Conservation (phyloP, 1,140 invertebrate species). For the Papilio dardanus region DNA sequence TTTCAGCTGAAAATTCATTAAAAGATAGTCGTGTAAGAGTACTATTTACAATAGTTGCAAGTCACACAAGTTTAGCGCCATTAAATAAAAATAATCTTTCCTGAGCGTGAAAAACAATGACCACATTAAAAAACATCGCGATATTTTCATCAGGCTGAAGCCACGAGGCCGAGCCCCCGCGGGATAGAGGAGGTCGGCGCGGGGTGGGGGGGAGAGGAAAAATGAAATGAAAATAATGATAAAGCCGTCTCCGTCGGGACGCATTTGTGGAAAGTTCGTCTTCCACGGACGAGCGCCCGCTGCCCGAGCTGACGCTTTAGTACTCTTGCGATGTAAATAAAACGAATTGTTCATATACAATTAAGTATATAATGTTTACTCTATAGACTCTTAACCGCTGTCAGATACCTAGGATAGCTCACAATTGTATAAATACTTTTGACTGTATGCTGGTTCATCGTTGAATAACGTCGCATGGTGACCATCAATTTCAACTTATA, state of each 20-base stretch:
- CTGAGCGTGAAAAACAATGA: slow-evolving; percentile 39
- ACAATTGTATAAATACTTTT: too few species aligned
- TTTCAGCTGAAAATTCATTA: not conserved
- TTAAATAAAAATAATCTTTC: not conserved
- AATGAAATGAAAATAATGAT: slow-evolving; percentile 70
- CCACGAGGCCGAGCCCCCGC: slow-evolving; percentile 57
- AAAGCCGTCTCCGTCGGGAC: slow-evolving; percentile 56
- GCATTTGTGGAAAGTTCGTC: slow-evolving; percentile 38
- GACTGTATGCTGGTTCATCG: too few species aligned
- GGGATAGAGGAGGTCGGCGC: slow-evolving; percentile 41
- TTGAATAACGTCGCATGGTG: too few species aligned
- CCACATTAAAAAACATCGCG: slow-evolving; percentile 27
- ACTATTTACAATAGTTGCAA: too few species aligned
- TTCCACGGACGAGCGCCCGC: not conserved
- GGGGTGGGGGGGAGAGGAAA: slow-evolving; percentile 39
- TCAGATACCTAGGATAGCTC: too few species aligned
- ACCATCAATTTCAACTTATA: too few species aligned
- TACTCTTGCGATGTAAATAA: slow-evolving; percentile 3
- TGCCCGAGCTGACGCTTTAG: not conserved
- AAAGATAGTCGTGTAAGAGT: not conserved
- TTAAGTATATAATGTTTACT: too few species aligned
- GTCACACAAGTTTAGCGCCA: not conserved
- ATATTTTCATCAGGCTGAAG: slow-evolving; percentile 61
- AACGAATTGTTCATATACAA: not conserved
- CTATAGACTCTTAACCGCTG: too few species aligned